Base-by-base conservation (phyloP, 2,888 invertebrate genomes). In the Sycophila texana region DNA sequence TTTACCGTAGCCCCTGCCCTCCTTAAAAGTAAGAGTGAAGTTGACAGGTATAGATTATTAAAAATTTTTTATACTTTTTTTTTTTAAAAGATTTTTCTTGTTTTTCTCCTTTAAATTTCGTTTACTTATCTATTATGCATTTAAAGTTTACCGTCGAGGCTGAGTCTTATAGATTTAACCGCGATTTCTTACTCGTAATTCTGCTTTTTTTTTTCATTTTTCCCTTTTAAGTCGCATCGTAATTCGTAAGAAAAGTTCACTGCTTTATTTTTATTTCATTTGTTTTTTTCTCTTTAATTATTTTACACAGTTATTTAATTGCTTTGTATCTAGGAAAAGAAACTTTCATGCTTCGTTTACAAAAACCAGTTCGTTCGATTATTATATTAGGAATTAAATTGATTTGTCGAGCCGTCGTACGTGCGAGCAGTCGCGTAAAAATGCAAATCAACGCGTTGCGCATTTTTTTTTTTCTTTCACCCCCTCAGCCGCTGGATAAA, bases 321-420 rank as follows among this genome's bases (percentile, higher is more conserved):
- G 66, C 68, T 81, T 80, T 81, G 78, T 70, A 55, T 74, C 81
- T 79, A 81, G 61, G 75, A 81, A 81, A 79, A 76, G 71, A 81
- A 81, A 81, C 79, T 81, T 81, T 81, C 81, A 61, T 81, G 79
- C 74, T 81, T 76, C 79, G 74, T 79, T 79, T 81, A 81, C 73
- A 79, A 81, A 81, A 81, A 76, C 76, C 79, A 78, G 79, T 79
- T 79, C 79, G 53, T 76, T 74, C 51, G 70, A 70, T 67, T 67
- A 49, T 39, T 58, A 74, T 47, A 63, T 73, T 77, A 81, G 76
- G 81, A 79, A 81, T 78, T 67, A 75, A 76, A 81, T 81, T 81
- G 74, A 81, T 79, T 81, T 79, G 81, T 79, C 79, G 65, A 78
- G 73, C 66, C 49, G 63, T 76, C 72, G 61, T 68, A 67, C 57